Conservation (phyloP, 2,888 invertebrate species). For the Pheosia gnoma region DNA sequence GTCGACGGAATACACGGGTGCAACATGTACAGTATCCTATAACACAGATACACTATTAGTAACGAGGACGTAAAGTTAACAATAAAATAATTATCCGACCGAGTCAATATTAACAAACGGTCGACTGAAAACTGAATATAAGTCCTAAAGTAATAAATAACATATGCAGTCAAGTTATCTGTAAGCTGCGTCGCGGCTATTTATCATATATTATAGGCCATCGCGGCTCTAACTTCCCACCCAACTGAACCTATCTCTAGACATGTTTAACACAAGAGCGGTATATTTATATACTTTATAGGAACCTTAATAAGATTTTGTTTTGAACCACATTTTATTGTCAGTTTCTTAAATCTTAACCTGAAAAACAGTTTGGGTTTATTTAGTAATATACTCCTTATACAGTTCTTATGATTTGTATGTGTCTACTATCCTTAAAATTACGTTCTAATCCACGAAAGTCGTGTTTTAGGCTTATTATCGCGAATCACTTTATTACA, state of each 20-base stretch:
- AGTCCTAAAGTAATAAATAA: constrained; percentile 5
- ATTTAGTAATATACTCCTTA: too few species aligned
- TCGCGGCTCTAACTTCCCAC: background rate
- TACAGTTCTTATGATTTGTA: too few species aligned
- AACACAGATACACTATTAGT: background rate
- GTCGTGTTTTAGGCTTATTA: too few species aligned
- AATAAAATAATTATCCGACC: background rate
- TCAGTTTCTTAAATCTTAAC: too few species aligned
- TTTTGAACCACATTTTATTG: too few species aligned
- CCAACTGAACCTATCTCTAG: background rate
- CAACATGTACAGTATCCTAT: background rate
- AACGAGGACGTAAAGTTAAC: background rate
- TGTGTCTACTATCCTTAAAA: too few species aligned
- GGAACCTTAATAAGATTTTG: too few species aligned
- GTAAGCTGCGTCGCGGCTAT: background rate
- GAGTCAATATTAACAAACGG: background rate
- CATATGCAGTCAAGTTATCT: background rate
- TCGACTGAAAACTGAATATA: background rate
- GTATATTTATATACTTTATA: too few species aligned
- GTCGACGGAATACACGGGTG: too few species aligned
- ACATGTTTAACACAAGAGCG: background rate
- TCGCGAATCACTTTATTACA: too few species aligned
- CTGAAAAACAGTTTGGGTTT: too few species aligned
- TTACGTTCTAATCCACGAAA: too few species aligned
- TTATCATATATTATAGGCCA: background rate